Base-by-base conservation (phyloP, 2,797 vertebrate species). In the Leptodactylus fallax region DNA sequence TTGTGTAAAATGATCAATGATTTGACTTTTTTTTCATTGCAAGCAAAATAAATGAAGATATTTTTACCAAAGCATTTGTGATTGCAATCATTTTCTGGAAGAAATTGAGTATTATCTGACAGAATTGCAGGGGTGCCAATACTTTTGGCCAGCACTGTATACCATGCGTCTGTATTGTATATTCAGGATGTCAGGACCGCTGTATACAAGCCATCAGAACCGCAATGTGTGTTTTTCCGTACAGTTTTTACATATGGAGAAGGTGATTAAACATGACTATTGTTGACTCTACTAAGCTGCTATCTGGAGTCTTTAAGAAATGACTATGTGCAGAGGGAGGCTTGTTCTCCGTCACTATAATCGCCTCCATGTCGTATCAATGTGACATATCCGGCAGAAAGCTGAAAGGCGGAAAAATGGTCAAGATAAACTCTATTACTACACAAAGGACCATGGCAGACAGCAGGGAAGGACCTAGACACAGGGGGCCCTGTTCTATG, bases 291-390 rank as follows among this genome's bases (percentile, higher is more conserved):
- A 49, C 11, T 12, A 6, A 16, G 7, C 12, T 11, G 72, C 47
- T 72, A 58, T 83, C 81, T 83, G 67, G 25, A 36, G 51, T 14
- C 25, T 21, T 19, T 56, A 83, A 27, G 65, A 6, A 36, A 55
- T 36, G 81, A 56, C 53, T 45, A 0, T 7, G 45, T 56, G n/a
- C 27, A 72, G 25, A 27, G 21, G 27, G 69, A 19, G 49, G 67
- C 25, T 51, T 83, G 81, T 25, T 72, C 36, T 21, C 67, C 67
- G 21, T 83, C 69, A 56, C 27, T 49, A 53, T 83, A 56, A 72
- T 58, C 25, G 4, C 67, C 69, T 9, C 25, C 53, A 23, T 14
- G 25, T 55, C 19, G 19, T 65, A 49, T 45, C 79, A 36, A 7
- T 27, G 23, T 17, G n/a, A 25, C 61, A 67, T 53, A 53, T 67